Evolutionary conservation across 1,140 invertebrate species (phyloP), one percentile per base, ranked within the genome.

Genomic region (Bilobella aurantiaca): DNA sequence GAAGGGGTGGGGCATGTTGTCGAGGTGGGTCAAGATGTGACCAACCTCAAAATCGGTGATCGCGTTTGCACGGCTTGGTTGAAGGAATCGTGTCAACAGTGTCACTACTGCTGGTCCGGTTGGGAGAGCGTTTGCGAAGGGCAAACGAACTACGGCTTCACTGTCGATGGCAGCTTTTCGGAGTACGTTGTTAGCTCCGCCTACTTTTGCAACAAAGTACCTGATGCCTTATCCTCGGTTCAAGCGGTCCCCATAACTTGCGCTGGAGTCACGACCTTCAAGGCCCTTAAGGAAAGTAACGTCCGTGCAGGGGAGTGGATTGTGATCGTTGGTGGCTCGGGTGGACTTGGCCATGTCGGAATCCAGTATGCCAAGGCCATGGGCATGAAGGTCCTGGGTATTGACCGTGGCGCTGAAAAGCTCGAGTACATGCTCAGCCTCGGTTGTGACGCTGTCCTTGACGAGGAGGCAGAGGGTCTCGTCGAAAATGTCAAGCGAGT

Each of bases 301-400:
- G 60, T 62, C 31, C 16, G 31, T 23, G 14, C 60, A 46, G 60
- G 60, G 3, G 31, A 62, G 28, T 62, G 60, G 60, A 34, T 62
- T 27, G 60, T 47, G 3, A 62, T 62, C 27, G 60, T 62, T 34
- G 60, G 60, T 8, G 60, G 60, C 8, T 37, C 60, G 8, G 60
- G 60, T 21, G 27, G 27, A 5, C 46, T 62, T n/a, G 60, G 60
- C 14, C 60, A 62, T 42, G n/a, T 47, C 8, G 60, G 23, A 12
- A 62, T 62, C 28, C 60, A 62, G 28, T 62, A 62, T 47, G 60
- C 60, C 12, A 37, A 46, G 21, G 31, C 28, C 8, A 62, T 62
- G 60, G 60, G 60, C 12, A 46, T 62, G 32, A 37, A 28, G 27
- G 60, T 62, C n/a, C 47, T 62, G 18, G 60, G 60, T 21, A 30